Evolutionary conservation across 2,888 invertebrate species (phyloP), one percentile per base, ranked within the genome.

Genomic region (Calameuta pallipes): DNA sequence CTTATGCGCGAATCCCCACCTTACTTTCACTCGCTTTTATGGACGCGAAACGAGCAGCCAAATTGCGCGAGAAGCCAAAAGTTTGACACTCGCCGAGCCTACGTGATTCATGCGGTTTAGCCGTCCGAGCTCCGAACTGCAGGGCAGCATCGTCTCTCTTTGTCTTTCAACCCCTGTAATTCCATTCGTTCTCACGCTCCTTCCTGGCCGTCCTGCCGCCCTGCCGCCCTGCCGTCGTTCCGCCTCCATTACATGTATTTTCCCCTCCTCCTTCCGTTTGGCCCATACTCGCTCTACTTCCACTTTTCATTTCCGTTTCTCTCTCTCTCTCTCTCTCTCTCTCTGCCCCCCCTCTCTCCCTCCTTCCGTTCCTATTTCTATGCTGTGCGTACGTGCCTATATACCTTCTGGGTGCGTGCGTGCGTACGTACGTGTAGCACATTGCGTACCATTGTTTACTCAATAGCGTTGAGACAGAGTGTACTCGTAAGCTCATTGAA

Each of bases 381-480:
- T 84, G 80, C 80, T 79, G 75, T 81, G 81, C 79, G n/a, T 70
- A 70, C 71, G 71, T 33, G 71, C 71, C 33, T 70, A n/a, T 70
- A n/a, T 70, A 9, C 12, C 74, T 33, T 2, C 0, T 12, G 15
- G 15, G 12, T n/a, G 82, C 82, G 76, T 80, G 15, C 30, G 31
- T 31, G 81, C 83, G 84, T 86, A 86, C 86, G 86, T 88, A 86
- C 86, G 86, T 88, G 84, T 87, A 84, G 82, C 85, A 86, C 85
- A 85, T 85, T 80, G 83, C 84, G 86, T 89, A 90, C 91, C 89
- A 92, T 92, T 92, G 92, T 92, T 90, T 91, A 91, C 91, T 91
- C 91, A 88, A 89, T 88, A 69, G 30, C 36, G 31, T 77, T 78
- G 80, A 80, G 76, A 41, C 81, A 74, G 75, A 74, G 76, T 78